phyloP scores from a whole-genome alignment of 2,113 vertebrate genomes.

The Barnardius zonarius region DNA sequence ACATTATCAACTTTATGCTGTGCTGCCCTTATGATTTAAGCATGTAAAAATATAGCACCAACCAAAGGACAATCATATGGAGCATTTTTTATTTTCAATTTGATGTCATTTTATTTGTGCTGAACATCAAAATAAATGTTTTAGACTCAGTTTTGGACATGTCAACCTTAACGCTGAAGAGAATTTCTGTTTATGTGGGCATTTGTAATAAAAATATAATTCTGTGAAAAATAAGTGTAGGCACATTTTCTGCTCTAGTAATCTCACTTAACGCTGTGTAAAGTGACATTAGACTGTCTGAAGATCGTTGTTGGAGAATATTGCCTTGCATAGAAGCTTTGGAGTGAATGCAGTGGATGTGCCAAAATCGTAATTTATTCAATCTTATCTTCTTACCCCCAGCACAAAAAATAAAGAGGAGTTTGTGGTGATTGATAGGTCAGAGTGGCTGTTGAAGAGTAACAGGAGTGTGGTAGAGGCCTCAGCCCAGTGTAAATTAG shows the following conservation, averaged over 20 bases:
- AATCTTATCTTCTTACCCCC: background rate
- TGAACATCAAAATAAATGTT: background rate
- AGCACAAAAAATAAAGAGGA: background rate
- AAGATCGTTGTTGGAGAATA: background rate
- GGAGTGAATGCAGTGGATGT: background rate
- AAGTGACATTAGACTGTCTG: background rate
- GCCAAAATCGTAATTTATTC: background rate
- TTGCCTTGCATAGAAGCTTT: background rate
- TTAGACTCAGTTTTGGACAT: background rate
- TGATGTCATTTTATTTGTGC: background rate
- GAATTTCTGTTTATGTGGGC: background rate
- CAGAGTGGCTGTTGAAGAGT: background rate
- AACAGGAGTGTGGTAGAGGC: background rate
- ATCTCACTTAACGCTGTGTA: background rate
- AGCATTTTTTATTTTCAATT: background rate
- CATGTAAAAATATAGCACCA: background rate
- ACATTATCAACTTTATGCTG: background rate
- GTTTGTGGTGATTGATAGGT: background rate
- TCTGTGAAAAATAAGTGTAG: background rate
- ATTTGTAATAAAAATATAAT: background rate
- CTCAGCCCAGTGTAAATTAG: background rate
- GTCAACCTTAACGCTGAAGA: background rate
- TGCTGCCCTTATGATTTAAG: constrained; percentile 7
- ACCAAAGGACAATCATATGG: background rate
- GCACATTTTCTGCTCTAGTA: background rate